Percentiles rank a stretch among this genome's conserved stretches.
Evolutionary conservation across 2,797 vertebrate genomes (phyloP).

Genomic region (Lepidocolaptes lacrymiger): DNA sequence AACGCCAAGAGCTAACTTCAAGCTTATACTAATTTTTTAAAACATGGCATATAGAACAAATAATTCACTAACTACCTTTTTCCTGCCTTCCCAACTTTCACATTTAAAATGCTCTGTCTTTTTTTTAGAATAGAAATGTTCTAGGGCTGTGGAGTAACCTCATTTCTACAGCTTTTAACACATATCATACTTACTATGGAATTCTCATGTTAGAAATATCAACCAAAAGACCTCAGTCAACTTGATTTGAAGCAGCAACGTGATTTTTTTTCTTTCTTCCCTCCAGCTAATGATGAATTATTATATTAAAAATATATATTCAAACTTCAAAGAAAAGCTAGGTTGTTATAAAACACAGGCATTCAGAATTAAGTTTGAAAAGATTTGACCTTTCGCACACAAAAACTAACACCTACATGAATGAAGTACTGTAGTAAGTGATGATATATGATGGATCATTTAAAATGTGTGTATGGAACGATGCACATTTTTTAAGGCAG

Average conservation of each 20-base stretch:
- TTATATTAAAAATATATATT: slow-evolving; percentile 49
- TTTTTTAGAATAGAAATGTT: background rate
- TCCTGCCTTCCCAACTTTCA: background rate
- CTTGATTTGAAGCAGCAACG: background rate
- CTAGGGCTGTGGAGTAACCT: background rate
- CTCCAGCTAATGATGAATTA: slow-evolving; percentile 40
- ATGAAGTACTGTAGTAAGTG: slow-evolving; percentile 66
- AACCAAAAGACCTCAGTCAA: background rate
- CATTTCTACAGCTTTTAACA: background rate
- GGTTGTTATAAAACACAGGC: slow-evolving; percentile 16
- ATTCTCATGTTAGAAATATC: slow-evolving; percentile 2
- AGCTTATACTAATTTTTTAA: slow-evolving; percentile 16
- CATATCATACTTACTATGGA: background rate
- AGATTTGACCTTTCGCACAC: slow-evolving; percentile 58
- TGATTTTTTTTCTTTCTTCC: background rate
- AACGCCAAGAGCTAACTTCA: slow-evolving; percentile 29
- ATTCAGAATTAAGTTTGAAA: slow-evolving; percentile 55
- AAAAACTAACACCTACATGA: slow-evolving; percentile 64
- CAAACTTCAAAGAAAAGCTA: slow-evolving; percentile 17
- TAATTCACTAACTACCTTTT: background rate
- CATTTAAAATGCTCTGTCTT: background rate
- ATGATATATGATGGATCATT: slow-evolving; percentile 66
- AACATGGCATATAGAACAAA: slow-evolving; percentile 17
- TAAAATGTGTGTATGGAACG: slow-evolving; percentile 35
- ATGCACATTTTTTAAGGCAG: slow-evolving; percentile 45